Evolutionary conservation across 1,140 invertebrate species (phyloP), one percentile per base, ranked within the genome.

Genomic region (Drosophila ironensis): DNA sequence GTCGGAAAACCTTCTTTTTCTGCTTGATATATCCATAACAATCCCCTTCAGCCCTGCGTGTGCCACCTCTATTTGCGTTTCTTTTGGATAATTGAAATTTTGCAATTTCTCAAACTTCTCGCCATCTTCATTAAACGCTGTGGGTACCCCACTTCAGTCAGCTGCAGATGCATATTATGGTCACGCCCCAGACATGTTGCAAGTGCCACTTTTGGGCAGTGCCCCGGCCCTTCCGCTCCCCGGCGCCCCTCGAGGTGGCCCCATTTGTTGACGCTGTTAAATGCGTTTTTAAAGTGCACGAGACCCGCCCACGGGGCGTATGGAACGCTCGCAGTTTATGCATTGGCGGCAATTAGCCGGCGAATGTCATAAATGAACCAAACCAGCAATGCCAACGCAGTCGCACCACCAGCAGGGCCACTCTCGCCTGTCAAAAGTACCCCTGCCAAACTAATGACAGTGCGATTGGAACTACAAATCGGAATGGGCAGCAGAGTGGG

Each of bases 201-300:
- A 82, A 78, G 78, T 82, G 78, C 63, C 78, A 84, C 74, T 82
- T 84, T 70, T 56, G 63, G 73, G 73, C 51, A 30, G 50, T 40
- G 38, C 35, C 17, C 8, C 48, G n/a, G n/a, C n/a, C n/a, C n/a
- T n/a, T n/a, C 7, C 9, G 11, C 7, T 8, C 14, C 2, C 3
- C 6, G 9, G 2, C 6, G 4, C 3, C 37, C 5, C 30, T 33
- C 30, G 30, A n/a, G n/a, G 8, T n/a, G 11, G 11, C 33, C 22
- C 9, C 61, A 63, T 69, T 72, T 57, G 50, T 70, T 84, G 72
- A 61, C 70, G 46, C 64, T 48, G 27, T 63, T 71, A 52, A 71
- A 71, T 71, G 68, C 67, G 68, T 60, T 78, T 71, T 78, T 84
- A 78, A 82, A 53, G 63, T 59, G 73, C 50, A 61, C 46, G 46